These are phyloP conservation scores for Echinops telfairi DNA, from an alignment of 2,113 vertebrate genomes.

Conservation along the genomic window DNA sequence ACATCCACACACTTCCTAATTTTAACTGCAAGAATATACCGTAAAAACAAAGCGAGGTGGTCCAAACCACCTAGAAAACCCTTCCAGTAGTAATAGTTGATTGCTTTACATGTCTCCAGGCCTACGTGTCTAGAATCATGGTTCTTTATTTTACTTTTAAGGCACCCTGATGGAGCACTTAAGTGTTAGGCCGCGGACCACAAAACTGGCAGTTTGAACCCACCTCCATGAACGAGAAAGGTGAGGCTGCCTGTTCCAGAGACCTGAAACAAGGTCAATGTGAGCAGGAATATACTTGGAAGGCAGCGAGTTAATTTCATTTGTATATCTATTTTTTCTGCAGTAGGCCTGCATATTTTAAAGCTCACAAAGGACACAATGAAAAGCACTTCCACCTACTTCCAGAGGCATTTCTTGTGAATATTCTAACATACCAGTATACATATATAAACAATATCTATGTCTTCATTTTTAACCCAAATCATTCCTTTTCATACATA, in stretches of 20 bases:
- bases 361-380: neutral
- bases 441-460: neutral
- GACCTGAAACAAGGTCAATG: too few species aligned
- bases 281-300: too few species aligned
- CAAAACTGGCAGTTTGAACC: too few species aligned
- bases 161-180: too few species aligned
- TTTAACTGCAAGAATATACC: too few species aligned
- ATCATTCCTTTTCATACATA: neutral
- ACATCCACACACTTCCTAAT: neutral
- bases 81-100: neutral
- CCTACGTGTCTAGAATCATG: neutral
- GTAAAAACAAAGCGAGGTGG: too few species aligned
- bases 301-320: neutral
- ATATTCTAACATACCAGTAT: neutral
- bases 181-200: too few species aligned
- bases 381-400: neutral
- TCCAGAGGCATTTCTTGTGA: neutral
- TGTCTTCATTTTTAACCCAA: neutral
- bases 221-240: too few species aligned
- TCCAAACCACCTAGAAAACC: neutral
- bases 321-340: slow-evolving; percentile 5
- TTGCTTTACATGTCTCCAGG: neutral
- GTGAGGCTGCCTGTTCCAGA: too few species aligned
- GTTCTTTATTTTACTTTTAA: too few species aligned
- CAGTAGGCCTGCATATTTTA: neutral